Evolutionary conservation across 35 echinoderm and acorn worm species (phyloP), one percentile per base, ranked within the genome.

Genomic region (Apostichopus californicus): DNA sequence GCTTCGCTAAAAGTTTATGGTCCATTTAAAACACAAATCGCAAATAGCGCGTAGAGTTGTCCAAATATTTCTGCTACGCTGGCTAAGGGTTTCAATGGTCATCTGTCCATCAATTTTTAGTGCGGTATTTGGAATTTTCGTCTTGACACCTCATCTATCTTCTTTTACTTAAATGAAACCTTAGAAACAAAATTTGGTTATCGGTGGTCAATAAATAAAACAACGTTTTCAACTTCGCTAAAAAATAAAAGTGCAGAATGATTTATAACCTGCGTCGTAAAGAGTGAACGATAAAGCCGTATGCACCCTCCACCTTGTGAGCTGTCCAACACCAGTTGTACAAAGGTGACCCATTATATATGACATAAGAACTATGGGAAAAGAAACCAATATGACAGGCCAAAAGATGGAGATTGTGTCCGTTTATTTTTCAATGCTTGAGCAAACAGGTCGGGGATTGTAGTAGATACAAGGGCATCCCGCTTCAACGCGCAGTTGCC

Each of bases 361-460:
- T 46, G 34, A 46, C 34, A 46, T 14, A 68, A 68, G 18, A 68
- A 68, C 11, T 68, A 68, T 14, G 11, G 18, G 64, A 10, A 68
- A 68, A 18, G 18, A 68, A 68, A 68, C 18, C 64, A 9, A 68
- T 11, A 18, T 68, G 18, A 68, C 64, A 68, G 4, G 64, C 64
- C 64, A 68, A 14, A 68, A 4, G 18, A 68, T 14, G 64, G 64
- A 68, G 11, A 68, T 9, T 56, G n/a, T 83, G 17, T 83, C 80
- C 55, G 80, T 83, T 83, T 83, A 55, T 83, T 55, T 83, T 83
- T 83, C 80, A 83, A 54, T 53, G 52, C 11, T 13, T 83, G 80
- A 56, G 11, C 25, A 83, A 83, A 83, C 80, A 83, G 64, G 64
- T 0, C 64, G 64, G 18, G 11, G 9, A 4, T 68, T 14, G 64